These are phyloP conservation scores for Drosophila quadrilineata DNA, from an alignment of 1,140 invertebrate species.

Conservation along the genomic window DNA sequence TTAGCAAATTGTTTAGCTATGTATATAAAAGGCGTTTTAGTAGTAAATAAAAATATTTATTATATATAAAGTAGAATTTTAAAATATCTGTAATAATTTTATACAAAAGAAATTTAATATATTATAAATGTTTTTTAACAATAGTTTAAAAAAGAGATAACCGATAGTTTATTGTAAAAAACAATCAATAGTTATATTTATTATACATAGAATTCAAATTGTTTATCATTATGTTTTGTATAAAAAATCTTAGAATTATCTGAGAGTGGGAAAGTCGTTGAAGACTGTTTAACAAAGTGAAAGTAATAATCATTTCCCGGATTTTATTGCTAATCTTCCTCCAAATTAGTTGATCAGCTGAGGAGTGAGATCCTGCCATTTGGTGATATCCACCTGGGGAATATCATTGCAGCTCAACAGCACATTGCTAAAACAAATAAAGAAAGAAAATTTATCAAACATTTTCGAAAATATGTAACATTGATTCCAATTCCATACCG, in stretches of 20 bases:
- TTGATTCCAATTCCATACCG: no score
- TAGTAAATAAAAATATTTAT: no score
- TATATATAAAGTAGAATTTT: no score
- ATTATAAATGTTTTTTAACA: neutral
- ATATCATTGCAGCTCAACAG: conserved; percentile 84
- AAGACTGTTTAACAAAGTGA: conserved; percentile 1
- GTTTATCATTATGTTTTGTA: no score
- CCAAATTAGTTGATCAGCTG: conserved; percentile 30
- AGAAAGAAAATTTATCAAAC: neutral
- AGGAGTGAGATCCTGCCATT: conserved; percentile 83
- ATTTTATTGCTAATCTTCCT: neutral
- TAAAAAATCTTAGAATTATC: no score
- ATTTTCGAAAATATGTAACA: no score
- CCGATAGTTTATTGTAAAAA: neutral
- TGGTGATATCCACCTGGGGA: conserved; percentile 84
- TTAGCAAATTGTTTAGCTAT: no score
- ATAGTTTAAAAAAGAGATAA: neutral
- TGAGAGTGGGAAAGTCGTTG: no score
- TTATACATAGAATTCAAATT: neutral
- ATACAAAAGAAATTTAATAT: neutral
- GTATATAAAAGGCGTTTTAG: no score
- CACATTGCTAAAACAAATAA: conserved; percentile 79
- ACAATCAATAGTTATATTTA: no score
- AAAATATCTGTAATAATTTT: no score
- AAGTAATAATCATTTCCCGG: no score